These are phyloP conservation scores for Chloroclysta siterata DNA, from an alignment of 2,888 invertebrate species.

Conservation along the genomic window DNA sequence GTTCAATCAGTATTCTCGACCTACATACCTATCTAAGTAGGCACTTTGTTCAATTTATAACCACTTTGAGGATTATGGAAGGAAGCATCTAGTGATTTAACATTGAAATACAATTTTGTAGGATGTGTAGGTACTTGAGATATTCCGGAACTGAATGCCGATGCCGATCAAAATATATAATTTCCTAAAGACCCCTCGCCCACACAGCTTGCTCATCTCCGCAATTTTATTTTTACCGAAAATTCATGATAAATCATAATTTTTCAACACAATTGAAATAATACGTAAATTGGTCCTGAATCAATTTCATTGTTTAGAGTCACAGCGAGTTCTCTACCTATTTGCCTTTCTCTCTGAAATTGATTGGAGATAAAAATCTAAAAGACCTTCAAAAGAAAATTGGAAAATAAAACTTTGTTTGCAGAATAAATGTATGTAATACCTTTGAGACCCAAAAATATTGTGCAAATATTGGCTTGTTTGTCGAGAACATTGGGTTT, in stretches of 20 bases:
- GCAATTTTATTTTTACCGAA: conserved; percentile 16
- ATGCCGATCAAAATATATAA: conserved; percentile 20
- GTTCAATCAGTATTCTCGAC: not conserved
- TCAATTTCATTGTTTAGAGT: conserved; percentile 14
- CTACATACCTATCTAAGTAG: not conserved
- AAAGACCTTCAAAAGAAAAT: conserved; percentile 36
- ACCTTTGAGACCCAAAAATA: conserved; percentile 27
- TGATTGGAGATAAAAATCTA: conserved; percentile 26
- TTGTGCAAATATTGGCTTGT: conserved; percentile 34
- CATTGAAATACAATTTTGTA: conserved; percentile 19
- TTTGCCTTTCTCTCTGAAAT: conserved; percentile 12
- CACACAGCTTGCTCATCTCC: conserved; percentile 15
- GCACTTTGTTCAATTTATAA: not conserved
- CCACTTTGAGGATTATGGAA: conserved; percentile 2
- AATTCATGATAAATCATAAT: conserved; percentile 17
- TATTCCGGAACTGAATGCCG: conserved; percentile 14
- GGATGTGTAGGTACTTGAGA: not conserved
- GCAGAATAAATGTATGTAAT: conserved; percentile 37
- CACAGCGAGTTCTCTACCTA: not conserved
- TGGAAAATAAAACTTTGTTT: conserved; percentile 35
- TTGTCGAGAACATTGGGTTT: conserved; percentile 35
- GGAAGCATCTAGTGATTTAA: conserved; percentile 3
- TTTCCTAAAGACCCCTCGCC: conserved; percentile 17
- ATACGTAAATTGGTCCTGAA: conserved; percentile 8
- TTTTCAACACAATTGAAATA: conserved; percentile 7